A percentile compares a stretch with the other conserved stretches of the same genome.
These are phyloP conservation scores for Cebidichthys violaceus DNA, from an alignment of 2,113 vertebrate species.

Conservation along the genomic window DNA sequence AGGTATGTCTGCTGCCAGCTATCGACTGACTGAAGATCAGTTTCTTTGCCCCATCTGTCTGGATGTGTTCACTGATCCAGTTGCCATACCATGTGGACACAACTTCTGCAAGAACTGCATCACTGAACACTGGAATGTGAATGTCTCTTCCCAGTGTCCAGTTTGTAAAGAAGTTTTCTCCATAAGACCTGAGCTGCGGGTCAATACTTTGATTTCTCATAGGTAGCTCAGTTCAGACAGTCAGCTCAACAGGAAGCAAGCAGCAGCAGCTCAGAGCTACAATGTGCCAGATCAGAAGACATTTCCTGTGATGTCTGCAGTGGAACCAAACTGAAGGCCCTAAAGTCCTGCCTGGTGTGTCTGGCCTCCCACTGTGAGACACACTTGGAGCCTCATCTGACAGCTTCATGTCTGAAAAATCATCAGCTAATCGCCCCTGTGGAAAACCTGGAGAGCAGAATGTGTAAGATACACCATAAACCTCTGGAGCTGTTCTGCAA, in stretches of 20 bases:
- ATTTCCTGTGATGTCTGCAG: neutral
- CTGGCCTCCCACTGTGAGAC: conserved; percentile 24
- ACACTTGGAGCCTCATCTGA: too few relatives aligned
- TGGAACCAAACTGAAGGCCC: conserved; percentile 1
- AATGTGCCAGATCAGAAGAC: neutral
- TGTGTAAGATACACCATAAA: neutral
- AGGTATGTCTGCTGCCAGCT: neutral
- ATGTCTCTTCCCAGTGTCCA: neutral
- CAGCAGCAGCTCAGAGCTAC: neutral
- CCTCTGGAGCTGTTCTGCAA: conserved; percentile 1
- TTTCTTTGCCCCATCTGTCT: too few relatives aligned
- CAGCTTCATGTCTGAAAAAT: conserved; percentile 5
- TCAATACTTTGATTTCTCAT: neutral
- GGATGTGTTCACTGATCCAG: too few relatives aligned
- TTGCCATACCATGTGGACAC: too few relatives aligned
- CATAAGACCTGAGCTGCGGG: neutral
- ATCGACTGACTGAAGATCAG: neutral
- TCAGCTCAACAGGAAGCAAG: neutral
- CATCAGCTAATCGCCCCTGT: conserved; percentile 24
- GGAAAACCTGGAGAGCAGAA: neutral
- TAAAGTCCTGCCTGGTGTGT: conserved; percentile 33
- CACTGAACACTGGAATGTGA: neutral
- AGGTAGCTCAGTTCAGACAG: neutral
- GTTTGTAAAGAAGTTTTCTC: neutral
- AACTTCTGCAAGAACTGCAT: neutral